Evolutionary conservation across 2,888 invertebrate species (phyloP).

Genomic region (Mycalesis mineus): DNA sequence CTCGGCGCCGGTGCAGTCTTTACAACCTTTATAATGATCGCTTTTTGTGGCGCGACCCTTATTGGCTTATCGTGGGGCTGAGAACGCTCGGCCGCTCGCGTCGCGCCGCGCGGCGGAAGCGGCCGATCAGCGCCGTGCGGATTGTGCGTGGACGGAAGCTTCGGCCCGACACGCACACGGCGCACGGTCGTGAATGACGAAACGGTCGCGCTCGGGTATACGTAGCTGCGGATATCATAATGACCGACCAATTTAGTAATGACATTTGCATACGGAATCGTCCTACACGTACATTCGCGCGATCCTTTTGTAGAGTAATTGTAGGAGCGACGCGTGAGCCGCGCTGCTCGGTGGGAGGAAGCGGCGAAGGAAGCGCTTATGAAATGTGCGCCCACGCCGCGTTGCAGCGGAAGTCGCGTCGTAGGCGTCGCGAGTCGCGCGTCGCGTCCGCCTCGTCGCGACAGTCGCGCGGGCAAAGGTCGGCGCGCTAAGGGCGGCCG

Average conservation of each 20-base stretch:
- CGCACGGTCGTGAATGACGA: no score
- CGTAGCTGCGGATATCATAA: constrained; percentile 44
- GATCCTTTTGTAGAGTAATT: constrained; percentile 25
- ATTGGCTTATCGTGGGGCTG: constrained; percentile 68
- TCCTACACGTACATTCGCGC: constrained; percentile 47
- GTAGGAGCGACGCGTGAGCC: constrained; percentile 38
- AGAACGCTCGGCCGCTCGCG: constrained; percentile 44
- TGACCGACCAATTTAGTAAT: constrained; percentile 48
- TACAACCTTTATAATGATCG: constrained; percentile 73
- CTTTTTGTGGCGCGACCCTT: constrained; percentile 70
- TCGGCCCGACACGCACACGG: constrained; percentile 36
- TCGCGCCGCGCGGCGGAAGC: constrained; percentile 39
- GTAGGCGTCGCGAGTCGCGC: constrained; percentile 47
- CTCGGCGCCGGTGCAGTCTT: constrained; percentile 72
- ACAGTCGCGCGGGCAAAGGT: constrained; percentile 48
- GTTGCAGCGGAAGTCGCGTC: constrained; percentile 60
- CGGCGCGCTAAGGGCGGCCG: constrained; percentile 22
- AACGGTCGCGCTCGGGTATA: constrained; percentile 36
- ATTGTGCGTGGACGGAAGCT: constrained; percentile 45
- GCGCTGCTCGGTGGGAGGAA: constrained; percentile 50
- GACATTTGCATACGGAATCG: constrained; percentile 31
- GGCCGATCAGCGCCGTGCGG: constrained; percentile 40
- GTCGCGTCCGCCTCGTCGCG: constrained; percentile 26
- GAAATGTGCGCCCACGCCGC: constrained; percentile 62
- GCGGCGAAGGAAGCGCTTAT: constrained; percentile 65